A percentile compares a stretch with the other conserved stretches of the same genome.
These are phyloP conservation scores for Anableps anableps DNA, from an alignment of 2,797 vertebrate species.

Conservation along the genomic window DNA sequence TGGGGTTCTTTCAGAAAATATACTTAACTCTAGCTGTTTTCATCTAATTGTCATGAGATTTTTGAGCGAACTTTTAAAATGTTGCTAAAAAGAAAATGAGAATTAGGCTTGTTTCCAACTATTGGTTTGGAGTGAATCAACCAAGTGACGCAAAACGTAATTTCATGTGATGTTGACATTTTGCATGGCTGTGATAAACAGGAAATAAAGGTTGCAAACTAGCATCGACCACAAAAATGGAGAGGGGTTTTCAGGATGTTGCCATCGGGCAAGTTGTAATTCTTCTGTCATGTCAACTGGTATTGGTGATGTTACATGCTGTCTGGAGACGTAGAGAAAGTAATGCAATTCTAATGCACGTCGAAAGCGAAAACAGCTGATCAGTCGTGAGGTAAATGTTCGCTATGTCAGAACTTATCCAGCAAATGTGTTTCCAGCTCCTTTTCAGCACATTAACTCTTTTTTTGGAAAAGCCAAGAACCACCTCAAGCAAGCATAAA, in stretches of 20 bases:
- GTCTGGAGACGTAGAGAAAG: no score
- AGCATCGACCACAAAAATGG: no score
- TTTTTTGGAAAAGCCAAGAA: background rate
- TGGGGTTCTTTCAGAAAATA: background rate
- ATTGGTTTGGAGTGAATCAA: no score
- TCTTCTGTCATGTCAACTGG: background rate
- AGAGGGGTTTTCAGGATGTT: background rate
- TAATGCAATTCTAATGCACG: background rate
- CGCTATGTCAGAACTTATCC: background rate
- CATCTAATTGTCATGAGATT: background rate
- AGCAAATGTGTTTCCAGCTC: no score
- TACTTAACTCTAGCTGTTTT: background rate
- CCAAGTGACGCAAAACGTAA: no score
- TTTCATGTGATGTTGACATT: no score
- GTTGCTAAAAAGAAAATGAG: background rate
- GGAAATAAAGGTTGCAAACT: no score
- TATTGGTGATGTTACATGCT: background rate
- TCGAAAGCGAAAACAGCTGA: background rate
- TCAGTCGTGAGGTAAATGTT: background rate
- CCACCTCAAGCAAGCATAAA: no score
- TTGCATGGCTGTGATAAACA: no score
- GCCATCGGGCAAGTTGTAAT: background rate
- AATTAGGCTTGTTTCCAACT: no score
- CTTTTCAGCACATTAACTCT: background rate
- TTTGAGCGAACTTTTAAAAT: background rate